phyloP scores from a whole-genome alignment of 2,113 vertebrate species.

The Hemibagrus wyckioides region DNA sequence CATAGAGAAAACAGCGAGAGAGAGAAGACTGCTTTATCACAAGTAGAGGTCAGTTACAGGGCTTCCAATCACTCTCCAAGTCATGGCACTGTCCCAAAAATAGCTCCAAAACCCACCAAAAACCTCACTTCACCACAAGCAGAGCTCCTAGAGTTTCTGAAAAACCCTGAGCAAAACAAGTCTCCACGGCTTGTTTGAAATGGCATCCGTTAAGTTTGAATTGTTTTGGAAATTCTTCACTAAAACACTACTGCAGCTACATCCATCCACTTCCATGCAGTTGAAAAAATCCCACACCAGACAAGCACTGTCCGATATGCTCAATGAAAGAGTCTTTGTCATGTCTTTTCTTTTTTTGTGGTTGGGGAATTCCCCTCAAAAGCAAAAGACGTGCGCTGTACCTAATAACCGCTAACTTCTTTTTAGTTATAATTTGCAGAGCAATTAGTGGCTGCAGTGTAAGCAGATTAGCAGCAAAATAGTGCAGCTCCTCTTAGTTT shows the following conservation, averaged over 20 bases:
- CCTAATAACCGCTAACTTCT: neutral
- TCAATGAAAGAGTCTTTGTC: slow-evolving; percentile 27
- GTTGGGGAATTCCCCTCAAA: slow-evolving; percentile 29
- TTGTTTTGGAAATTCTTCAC: slow-evolving; percentile 34
- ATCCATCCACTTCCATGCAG: neutral
- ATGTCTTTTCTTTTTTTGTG: neutral
- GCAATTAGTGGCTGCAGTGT: slow-evolving; percentile 39
- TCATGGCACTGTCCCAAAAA: slow-evolving; percentile 52
- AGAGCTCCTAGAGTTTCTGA: slow-evolving; percentile 40
- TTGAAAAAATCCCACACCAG: slow-evolving; percentile 17
- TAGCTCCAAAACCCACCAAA: slow-evolving; percentile 51
- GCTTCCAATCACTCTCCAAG: slow-evolving; percentile 49
- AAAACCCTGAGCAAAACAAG: slow-evolving; percentile 38
- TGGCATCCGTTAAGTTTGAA: slow-evolving; percentile 21
- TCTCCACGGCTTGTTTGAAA: slow-evolving; percentile 41
- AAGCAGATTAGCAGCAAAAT: slow-evolving; percentile 39
- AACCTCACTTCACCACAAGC: slow-evolving; percentile 40
- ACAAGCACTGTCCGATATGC: neutral
- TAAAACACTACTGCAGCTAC: slow-evolving; percentile 1
- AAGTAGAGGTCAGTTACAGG: slow-evolving; percentile 50
- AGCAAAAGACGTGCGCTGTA: slow-evolving; percentile 1
- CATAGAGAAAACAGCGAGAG: neutral
- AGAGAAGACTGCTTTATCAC: slow-evolving; percentile 39
- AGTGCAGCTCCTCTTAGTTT: slow-evolving; percentile 34
- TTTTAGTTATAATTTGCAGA: slow-evolving; percentile 1